These are phyloP conservation scores for Stegodyphus mimosarum DNA, from an alignment of 1,140 invertebrate genomes.

Conservation along the genomic window DNA sequence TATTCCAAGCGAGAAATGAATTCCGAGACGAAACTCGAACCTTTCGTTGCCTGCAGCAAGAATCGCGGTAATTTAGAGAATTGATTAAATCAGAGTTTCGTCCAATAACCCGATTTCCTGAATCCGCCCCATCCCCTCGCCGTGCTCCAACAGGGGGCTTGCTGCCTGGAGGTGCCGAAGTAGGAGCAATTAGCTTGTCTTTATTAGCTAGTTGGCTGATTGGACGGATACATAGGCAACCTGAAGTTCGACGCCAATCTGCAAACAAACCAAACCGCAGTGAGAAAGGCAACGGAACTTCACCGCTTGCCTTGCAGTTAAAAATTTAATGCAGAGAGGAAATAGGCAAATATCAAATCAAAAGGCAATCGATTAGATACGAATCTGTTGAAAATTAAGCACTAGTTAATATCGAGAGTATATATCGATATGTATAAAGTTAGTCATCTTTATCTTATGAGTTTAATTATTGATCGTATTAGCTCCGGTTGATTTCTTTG, in stretches of 20 bases:
- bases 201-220: conserved; percentile 46
- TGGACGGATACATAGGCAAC: neutral
- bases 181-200: conserved; percentile 41
- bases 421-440: too few relatives aligned
- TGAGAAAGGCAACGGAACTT: neutral
- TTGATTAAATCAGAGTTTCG: conserved; percentile 46
- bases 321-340: conserved; percentile 19
- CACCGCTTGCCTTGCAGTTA: neutral
- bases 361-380: too few relatives aligned
- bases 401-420: too few relatives aligned
- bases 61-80: conserved; percentile 39
- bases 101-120: conserved; percentile 8
- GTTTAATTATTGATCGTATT: too few relatives aligned
- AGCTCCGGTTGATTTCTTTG: too few relatives aligned
- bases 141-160: neutral
- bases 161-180: neutral
- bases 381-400: too few relatives aligned
- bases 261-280: conserved; percentile 7
- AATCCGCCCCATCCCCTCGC: neutral
- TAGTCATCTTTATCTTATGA: too few relatives aligned
- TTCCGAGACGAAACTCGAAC: neutral
- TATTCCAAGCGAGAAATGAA: neutral
- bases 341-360: neutral
- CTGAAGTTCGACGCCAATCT: conserved; percentile 9
- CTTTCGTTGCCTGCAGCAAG: neutral